Base-by-base conservation (phyloP, 2,797 vertebrate genomes). In the Eulemur rubriventer region DNA sequence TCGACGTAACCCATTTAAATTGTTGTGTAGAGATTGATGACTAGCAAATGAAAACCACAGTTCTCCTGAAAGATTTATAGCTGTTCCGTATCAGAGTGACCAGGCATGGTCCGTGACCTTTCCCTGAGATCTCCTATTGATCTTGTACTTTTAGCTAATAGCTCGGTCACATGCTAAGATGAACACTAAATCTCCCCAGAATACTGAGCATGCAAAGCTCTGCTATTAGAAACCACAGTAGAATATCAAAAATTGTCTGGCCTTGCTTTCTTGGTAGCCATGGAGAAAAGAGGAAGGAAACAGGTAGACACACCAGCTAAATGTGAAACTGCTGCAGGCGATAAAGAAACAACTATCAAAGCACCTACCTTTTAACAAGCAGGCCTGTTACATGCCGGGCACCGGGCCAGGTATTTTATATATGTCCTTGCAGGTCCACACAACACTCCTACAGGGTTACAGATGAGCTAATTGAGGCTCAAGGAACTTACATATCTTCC, bases 81-180 rank as follows among this genome's bases (percentile, higher is more conserved):
- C 63, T 33, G 2, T 22, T 46, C 1, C n/a, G 1, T 48, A 20
- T 61, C 46, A 6, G 2, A 28, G 28, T 24, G 69, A 55, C 75
- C 84, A 59, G 43, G 33, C 57, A 7, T 17, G n/a, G 67, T 24
- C 83, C 52, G 0, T 17, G 48, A 73, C 92, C 85, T 91, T 96
- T 78, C 28, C 43, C 78, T 33, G 0, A 82, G 59, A 92, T 63
- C 61, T 69, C 52, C 26, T 82, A 5, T 78, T 24, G 81, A 76
- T 67, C 73, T 95, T 41, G 13, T 3, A 8, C 50, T 75, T 28
- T 59, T 67, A 75, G 69, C 67, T 90, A 43, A 48, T 33, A 84
- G 82, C 55, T 89, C 83, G 16, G 67, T 48, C 94, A 72, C 50
- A 2, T 46, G 93, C 90, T 72, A 78, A 94, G 65, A 76, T 85